Base-by-base conservation (phyloP, 2,888 invertebrate species). In the Chymomyza procnemis region DNA sequence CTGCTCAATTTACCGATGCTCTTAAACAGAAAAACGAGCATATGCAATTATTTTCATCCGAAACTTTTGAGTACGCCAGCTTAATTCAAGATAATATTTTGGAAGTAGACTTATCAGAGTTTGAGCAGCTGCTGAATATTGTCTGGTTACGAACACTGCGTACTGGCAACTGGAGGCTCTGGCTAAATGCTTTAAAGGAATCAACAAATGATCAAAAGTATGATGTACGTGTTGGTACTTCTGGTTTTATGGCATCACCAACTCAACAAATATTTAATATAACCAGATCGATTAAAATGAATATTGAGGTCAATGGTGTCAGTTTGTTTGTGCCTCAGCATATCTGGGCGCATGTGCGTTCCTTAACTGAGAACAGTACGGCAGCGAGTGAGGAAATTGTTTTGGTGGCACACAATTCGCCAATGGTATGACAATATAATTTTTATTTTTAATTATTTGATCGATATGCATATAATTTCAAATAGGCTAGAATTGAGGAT, bases 301-400 rank as follows among this genome's bases (percentile, higher is more conserved):
- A 18, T 18, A 14, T 18, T 8, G 14, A 50, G 18, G 14, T 18
- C 1, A 30, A 65, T 9, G 74, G 52, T 4, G 21, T 19, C 41
- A n/a, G 8, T 0, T 4, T 73, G 3, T 3, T 21, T 9, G 73
- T 75, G 30, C 79, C 79, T 4, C 60, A 71, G 6, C 55, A 69
- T 16, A 78, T 80, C 9, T 80, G 79, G 83, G 78, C 80, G 1
- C 70, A 82, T 68, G 63, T 82, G 1, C 69, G 64, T 26, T 41
- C 63, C 14, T n/a, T 77, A 12, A 8, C 61, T 18, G 16, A 64
- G 4, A 48, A 34, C n/a, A 12, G 21, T 2, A 46, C 21, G 0
- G 57, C 18, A 41, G 52, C 5, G 5, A 50, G 22, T 1, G 75
- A 73, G 22, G 76, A 78, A 22, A 64, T 80, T n/a, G 80, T 82